These are phyloP conservation scores for Umimayanthus chanpuru DNA, from an alignment of 92 coral and sea anemone species.

Conservation along the genomic window DNA sequence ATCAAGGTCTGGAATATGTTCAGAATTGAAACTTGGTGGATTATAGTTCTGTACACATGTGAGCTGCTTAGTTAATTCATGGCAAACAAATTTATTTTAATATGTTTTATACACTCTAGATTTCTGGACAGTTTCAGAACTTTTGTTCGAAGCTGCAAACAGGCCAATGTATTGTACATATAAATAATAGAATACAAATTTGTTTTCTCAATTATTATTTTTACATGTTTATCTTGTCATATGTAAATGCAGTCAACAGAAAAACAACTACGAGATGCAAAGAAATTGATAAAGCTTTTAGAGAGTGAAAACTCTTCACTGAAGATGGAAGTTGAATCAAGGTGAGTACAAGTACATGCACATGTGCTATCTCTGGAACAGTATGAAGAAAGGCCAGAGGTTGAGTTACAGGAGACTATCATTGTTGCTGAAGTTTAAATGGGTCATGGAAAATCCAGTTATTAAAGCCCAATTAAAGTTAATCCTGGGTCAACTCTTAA, in stretches of 20 bases:
- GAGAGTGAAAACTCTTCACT: constrained; percentile 93
- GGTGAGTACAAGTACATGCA: constrained; percentile 50
- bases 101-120: too few species aligned
- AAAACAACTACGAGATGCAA: constrained; percentile 84
- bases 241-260: constrained; percentile 68
- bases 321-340: constrained; percentile 90
- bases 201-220: too few species aligned
- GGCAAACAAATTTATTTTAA: too few species aligned
- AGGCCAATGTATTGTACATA: too few species aligned
- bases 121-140: too few species aligned
- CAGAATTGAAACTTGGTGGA: not conserved
- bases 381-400: not conserved
- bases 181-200: too few species aligned
- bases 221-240: not conserved
- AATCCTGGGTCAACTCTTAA: too few species aligned
- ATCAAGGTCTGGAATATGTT: not conserved
- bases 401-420: not conserved
- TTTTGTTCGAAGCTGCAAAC: too few species aligned
- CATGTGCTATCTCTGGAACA: not conserved
- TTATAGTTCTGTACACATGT: too few species aligned
- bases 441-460: too few species aligned
- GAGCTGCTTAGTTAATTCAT: too few species aligned
- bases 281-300: constrained; percentile 82
- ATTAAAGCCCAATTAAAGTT: too few species aligned
- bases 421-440: not conserved